Conservation (phyloP, 2,797 vertebrate species). For the Tadarida brasiliensis region DNA sequence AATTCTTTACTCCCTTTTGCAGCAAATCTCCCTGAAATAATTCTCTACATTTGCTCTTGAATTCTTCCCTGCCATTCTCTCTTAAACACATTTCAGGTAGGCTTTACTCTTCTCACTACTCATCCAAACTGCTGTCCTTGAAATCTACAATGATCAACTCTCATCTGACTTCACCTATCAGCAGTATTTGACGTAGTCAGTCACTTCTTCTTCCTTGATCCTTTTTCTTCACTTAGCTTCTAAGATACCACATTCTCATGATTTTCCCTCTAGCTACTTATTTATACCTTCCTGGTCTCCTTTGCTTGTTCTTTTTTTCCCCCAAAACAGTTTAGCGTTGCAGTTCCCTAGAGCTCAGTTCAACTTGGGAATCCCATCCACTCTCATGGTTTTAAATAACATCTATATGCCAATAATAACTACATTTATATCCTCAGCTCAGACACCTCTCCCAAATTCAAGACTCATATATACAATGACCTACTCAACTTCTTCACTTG, state of each 20-base stretch:
- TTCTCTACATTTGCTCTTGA: conserved; percentile 2
- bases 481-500: neutral
- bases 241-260: neutral
- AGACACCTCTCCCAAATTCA: neutral
- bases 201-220: neutral
- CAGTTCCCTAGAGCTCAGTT: neutral
- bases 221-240: neutral
- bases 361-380: neutral
- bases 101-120: neutral
- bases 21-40: neutral
- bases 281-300: neutral
- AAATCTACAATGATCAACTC: neutral
- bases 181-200: neutral
- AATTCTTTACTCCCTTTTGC: neutral
- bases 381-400: neutral
- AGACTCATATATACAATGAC: neutral
- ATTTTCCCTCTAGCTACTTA: neutral
- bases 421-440: neutral
- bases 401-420: neutral
- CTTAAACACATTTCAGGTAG: neutral
- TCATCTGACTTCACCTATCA: neutral
- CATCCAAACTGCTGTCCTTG: neutral
- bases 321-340: neutral
- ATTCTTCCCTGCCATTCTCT: neutral
- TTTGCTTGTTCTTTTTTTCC: neutral